A percentile compares a stretch with the other conserved stretches of the same genome.
Evolutionary conservation across 2,113 vertebrate genomes (phyloP).

Genomic region (Hymenochirus boettgeri): DNA sequence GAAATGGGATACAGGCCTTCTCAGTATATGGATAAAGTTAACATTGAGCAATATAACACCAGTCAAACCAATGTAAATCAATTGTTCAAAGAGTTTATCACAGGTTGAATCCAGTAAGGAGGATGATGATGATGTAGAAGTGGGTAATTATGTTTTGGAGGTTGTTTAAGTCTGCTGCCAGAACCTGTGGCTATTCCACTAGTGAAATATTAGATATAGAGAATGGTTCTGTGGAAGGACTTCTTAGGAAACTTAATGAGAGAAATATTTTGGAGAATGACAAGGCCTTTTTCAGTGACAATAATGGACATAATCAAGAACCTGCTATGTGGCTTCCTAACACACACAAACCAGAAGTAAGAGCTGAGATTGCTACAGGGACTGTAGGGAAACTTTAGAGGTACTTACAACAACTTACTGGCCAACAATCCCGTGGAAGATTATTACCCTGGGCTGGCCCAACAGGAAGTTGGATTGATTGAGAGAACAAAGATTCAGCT

Average conservation of each 20-base stretch:
- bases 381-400: neutral
- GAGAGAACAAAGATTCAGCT: constrained; percentile 3
- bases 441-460: neutral
- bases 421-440: constrained; percentile 31
- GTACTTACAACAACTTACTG: too few species aligned
- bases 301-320: constrained; percentile 36
- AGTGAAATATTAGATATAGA: constrained; percentile 59
- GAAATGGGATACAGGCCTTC: constrained; percentile 64
- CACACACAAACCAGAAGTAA: constrained; percentile 6
- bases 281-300: constrained; percentile 38
- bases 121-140: constrained; percentile 23
- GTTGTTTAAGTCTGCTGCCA: constrained; percentile 66
- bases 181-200: constrained; percentile 65
- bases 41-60: constrained; percentile 60
- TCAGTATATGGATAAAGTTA: constrained; percentile 66
- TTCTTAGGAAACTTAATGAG: constrained; percentile 65
- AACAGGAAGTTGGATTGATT: neutral
- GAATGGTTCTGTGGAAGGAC: constrained; percentile 53
- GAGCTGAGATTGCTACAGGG: constrained; percentile 28
- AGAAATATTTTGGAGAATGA: constrained; percentile 33
- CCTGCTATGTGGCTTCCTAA: constrained; percentile 23
- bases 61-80: neutral
- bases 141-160: constrained; percentile 64
- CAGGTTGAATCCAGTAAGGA: neutral
- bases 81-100: neutral